phyloP scores from a whole-genome alignment of 2,113 vertebrate species.

The Trogon melanurus region DNA sequence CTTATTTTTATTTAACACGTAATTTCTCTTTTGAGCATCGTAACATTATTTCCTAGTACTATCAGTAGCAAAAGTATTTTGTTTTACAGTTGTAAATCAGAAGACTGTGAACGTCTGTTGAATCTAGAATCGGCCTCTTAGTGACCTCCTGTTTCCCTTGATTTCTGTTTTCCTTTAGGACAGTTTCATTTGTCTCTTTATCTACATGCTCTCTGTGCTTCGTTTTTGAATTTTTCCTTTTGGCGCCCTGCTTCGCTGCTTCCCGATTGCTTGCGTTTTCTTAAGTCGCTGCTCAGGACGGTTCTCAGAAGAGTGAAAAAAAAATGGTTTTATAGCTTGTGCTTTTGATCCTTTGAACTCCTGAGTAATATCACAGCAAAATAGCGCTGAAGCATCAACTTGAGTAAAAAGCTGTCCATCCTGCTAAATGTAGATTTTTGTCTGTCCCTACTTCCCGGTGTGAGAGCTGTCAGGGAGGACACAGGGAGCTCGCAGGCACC shows the following conservation, averaged over 20 bases:
- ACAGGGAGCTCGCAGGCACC: neutral
- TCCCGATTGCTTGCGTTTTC: neutral
- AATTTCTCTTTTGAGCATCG: neutral
- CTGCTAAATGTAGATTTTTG: neutral
- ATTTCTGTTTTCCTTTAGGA: neutral
- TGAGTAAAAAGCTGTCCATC: neutral
- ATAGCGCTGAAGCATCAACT: neutral
- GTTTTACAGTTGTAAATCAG: neutral
- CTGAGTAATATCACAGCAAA: neutral
- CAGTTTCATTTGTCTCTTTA: neutral
- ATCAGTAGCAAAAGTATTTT: neutral
- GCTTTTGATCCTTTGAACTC: neutral
- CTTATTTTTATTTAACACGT: neutral
- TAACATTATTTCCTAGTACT: neutral
- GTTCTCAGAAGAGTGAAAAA: neutral
- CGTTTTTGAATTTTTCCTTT: neutral
- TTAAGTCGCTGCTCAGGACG: neutral
- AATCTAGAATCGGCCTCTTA: neutral
- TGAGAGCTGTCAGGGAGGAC: neutral
- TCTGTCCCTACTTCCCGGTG: neutral
- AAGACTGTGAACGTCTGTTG: neutral
- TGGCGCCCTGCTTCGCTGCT: neutral
- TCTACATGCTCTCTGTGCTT: neutral
- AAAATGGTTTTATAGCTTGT: neutral
- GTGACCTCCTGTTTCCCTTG: neutral